Base-by-base conservation (phyloP, 2,113 vertebrate species). In the Seriola dumerili region DNA sequence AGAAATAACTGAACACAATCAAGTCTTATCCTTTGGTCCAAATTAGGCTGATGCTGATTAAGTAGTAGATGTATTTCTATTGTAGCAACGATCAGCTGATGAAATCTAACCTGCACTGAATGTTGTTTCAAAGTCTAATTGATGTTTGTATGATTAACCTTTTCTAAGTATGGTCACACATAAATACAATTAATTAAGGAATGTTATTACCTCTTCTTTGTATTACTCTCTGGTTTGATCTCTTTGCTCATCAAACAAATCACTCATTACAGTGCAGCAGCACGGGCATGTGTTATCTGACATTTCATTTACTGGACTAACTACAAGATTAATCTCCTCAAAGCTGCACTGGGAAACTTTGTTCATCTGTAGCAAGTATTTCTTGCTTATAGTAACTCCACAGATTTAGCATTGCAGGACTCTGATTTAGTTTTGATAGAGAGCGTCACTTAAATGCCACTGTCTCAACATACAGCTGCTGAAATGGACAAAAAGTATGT, bases 261-360 rank as follows among this genome's bases (percentile, higher is more conserved):
- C 69, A 25, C 9, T 80, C 63, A 78, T 66, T 72, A 38, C 16
- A 55, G 61, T 40, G 55, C 21, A 52, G 71, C 84, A 42, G 67
- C 82, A 42, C 40, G 80, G 54, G 40, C 44, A 25, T 73, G 73
- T 63, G 52, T 76, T 72, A 76, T 54, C 59, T 81, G 77, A 89
- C 84, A 64, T 76, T 84, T 83, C 21, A 85, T 81, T 85, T 82
- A 78, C 58, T 85, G 34, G 54, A 82, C 34, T 48, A 57, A 72
- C 61, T 32, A 13, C 50, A 66, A 61, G 48, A 73, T 83, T 72
- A 71, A 87, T 85, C 29, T 64, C 59, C 69, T 80, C 67, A 74
- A 81, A 75, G 77, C 64, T 48, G 61, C 61, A 1, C 59, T 0
- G 9, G 11, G 46, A 42, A 57, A 10, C 40, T 69, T 84, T 57